phyloP scores from a whole-genome alignment of 1,140 invertebrate genomes.

The Drosophila orena region DNA sequence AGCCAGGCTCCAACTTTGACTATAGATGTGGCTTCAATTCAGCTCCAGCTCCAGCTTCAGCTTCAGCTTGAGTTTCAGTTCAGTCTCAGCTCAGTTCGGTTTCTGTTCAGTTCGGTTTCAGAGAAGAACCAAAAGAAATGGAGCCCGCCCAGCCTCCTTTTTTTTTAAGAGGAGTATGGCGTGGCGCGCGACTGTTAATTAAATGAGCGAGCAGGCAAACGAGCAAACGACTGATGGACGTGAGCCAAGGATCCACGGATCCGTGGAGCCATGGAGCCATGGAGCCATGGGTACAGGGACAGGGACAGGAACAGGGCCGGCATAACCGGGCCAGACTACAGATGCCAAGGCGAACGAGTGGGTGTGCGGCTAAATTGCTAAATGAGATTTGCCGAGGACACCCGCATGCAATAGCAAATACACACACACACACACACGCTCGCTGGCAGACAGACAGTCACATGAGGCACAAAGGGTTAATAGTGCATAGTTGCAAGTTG shows the following conservation, averaged over 20 bases:
- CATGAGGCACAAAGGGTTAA: slow-evolving; percentile 77
- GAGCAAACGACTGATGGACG: slow-evolving; percentile 81
- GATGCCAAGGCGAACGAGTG: slow-evolving; percentile 56
- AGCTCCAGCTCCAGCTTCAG: background rate
- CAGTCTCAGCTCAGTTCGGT: slow-evolving; percentile 9
- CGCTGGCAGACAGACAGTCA: slow-evolving; percentile 18
- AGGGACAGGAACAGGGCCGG: slow-evolving; percentile 9
- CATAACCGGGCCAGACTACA: slow-evolving; percentile 7
- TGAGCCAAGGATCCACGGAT: slow-evolving; percentile 51
- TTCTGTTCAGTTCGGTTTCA: background rate
- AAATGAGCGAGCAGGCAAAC: slow-evolving; percentile 82
- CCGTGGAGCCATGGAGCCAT: slow-evolving; percentile 18
- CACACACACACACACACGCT: background rate
- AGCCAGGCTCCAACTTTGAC: slow-evolving; percentile 40
- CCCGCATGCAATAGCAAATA: slow-evolving; percentile 43
- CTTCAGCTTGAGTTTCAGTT: slow-evolving; percentile 1
- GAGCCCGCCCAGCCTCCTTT: slow-evolving; percentile 16
- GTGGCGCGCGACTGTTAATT: slow-evolving; percentile 82
- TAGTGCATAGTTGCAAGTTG: slow-evolving; percentile 75
- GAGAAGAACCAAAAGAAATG: background rate
- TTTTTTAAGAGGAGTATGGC: slow-evolving; percentile 44
- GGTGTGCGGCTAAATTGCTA: slow-evolving; percentile 84
- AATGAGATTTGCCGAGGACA: slow-evolving; percentile 78
- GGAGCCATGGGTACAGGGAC: slow-evolving; percentile 19
- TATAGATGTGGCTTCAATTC: slow-evolving; percentile 25